Evolutionary conservation across 2,113 vertebrate species (phyloP).

Genomic region (Pampusana beccarii): DNA sequence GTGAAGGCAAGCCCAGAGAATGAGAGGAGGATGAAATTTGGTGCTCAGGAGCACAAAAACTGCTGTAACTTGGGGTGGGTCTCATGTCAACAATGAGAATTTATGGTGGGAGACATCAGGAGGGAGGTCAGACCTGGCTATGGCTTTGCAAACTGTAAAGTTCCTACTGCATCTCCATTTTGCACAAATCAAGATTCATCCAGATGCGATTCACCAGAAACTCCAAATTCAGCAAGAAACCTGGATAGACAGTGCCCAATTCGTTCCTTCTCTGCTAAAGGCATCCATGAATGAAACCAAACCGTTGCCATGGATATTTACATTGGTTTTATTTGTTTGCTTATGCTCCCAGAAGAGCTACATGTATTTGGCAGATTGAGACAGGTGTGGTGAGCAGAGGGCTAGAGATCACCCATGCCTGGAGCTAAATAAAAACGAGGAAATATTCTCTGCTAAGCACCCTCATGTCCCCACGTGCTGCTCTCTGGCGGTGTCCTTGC

Average conservation of each 20-base stretch:
- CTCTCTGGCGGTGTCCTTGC: background rate
- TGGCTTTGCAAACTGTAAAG: background rate
- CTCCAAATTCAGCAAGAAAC: background rate
- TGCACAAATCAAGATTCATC: background rate
- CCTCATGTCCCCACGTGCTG: background rate
- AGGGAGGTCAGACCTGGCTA: background rate
- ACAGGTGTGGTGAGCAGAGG: background rate
- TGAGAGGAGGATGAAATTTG: background rate
- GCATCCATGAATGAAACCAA: background rate
- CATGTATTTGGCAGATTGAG: background rate
- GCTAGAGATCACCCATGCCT: background rate
- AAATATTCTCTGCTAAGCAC: background rate
- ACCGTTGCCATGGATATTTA: background rate
- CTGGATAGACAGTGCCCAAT: background rate
- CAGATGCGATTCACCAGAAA: background rate
- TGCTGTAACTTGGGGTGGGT: background rate
- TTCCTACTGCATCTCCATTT: background rate
- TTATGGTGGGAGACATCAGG: background rate
- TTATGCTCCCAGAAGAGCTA: background rate
- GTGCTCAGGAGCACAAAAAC: background rate
- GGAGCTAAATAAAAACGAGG: background rate
- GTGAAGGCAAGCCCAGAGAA: background rate
- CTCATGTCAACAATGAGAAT: background rate
- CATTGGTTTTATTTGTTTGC: background rate
- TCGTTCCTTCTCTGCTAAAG: background rate